Base-by-base conservation (phyloP, 2,797 vertebrate genomes). In the Gallinago solitaria region DNA sequence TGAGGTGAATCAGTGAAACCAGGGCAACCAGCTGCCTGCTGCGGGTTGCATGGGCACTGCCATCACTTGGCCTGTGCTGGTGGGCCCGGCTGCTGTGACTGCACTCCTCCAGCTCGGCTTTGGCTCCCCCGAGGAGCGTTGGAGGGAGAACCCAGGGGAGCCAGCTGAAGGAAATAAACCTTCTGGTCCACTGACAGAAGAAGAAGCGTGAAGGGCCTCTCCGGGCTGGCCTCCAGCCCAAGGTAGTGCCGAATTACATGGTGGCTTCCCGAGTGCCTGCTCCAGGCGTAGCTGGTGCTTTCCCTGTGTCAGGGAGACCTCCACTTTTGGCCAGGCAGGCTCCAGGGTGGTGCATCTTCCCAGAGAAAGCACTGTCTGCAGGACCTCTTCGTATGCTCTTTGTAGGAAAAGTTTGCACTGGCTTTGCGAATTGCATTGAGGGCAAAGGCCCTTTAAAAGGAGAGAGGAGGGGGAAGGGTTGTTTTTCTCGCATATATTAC, bases 31-130 rank as follows among this genome's bases (percentile, higher is more conserved):
- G 43, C 45, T 12, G 69, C 4, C 3, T 1, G 7, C 21, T 12
- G 57, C 43, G 6, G 50, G 45, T 70, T 12, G 11, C 23, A 2
- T 5, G 8, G 8, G 69, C 18, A 2, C 75, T 48, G 69, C 65
- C 43, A 0, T 12, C 70, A 8, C 24, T 5, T 17, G 2, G 20
- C 3, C 4, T 4, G 1, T 14, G 35, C 16, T 17, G 8, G 20
- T 21, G 9, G 13, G 48, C 6, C 12, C 7, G 6, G 27, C 16
- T 39, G 27, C 13, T 45, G 3, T 5, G 33, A 0, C 7, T 4
- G 28, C 7, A 1, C 41, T 15, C n/a, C 70, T 27, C 9, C 21
- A 2, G 63, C 70, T 59, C 50, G 1, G 28, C 30, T 32, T 48
- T 13, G 16, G 19, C 63, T 32, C 27, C 70, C 48, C 10, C 16